phyloP scores from a whole-genome alignment of 2,888 invertebrate genomes.

The Crocallis elinguaria region DNA sequence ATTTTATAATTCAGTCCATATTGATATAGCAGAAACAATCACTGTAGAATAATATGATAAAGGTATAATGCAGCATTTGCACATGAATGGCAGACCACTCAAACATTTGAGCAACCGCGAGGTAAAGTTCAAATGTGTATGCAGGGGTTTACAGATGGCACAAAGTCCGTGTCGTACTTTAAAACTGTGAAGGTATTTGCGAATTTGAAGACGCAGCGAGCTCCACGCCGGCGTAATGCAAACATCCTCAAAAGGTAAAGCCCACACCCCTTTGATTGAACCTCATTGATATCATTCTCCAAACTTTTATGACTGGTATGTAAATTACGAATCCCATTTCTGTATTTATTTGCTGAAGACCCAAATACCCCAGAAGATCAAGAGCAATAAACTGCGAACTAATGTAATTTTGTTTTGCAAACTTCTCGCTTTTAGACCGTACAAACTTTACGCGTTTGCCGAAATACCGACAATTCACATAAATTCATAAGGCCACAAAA shows the following conservation, averaged over 20 bases:
- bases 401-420: slow-evolving; percentile 74
- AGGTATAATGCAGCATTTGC: too few species aligned
- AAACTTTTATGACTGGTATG: slow-evolving; percentile 12
- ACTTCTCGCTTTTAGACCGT: slow-evolving; percentile 60
- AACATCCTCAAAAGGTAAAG: not conserved
- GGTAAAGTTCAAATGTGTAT: too few species aligned
- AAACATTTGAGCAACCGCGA: too few species aligned
- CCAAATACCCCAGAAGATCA: slow-evolving; percentile 28
- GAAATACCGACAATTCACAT: slow-evolving; percentile 63
- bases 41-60: too few species aligned
- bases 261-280: not conserved
- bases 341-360: slow-evolving; percentile 29
- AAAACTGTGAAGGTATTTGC: too few species aligned
- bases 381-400: slow-evolving; percentile 62
- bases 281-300: slow-evolving; percentile 7
- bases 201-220: too few species aligned
- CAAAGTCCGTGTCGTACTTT: too few species aligned
- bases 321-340: slow-evolving; percentile 26
- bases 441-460: slow-evolving; percentile 68
- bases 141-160: too few species aligned
- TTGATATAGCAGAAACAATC: too few species aligned
- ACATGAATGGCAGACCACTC: too few species aligned
- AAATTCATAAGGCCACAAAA: slow-evolving; percentile 66
- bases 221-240: too few species aligned
- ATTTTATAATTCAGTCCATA: too few species aligned